Evolutionary conservation across 2,113 vertebrate species (phyloP).

Genomic region (Chloroceryle aenea): DNA sequence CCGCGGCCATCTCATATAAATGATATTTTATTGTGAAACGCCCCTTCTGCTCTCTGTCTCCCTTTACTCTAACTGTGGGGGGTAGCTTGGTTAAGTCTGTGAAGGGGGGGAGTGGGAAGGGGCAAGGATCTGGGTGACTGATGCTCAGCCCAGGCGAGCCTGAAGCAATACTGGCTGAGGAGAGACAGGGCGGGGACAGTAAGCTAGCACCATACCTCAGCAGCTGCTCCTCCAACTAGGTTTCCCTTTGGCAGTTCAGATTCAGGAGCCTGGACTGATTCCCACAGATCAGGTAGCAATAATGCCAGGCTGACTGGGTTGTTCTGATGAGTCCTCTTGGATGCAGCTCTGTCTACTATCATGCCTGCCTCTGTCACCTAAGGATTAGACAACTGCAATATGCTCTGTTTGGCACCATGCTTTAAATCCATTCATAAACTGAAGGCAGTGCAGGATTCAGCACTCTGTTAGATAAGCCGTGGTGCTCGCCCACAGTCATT

Average conservation of each 20-base stretch:
- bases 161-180: not conserved
- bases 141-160: not conserved
- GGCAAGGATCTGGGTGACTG: not conserved
- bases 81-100: not conserved
- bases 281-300: conserved; percentile 19
- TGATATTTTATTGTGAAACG: not conserved
- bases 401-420: conserved; percentile 54
- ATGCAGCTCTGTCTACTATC: conserved; percentile 45
- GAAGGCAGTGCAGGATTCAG: conserved; percentile 31
- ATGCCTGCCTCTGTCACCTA: conserved; percentile 53
- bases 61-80: not conserved
- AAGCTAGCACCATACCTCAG: not conserved
- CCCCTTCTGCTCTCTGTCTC: not conserved
- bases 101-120: not conserved
- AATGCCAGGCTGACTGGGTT: conserved; percentile 41
- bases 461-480: not conserved
- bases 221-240: not conserved
- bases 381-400: conserved; percentile 63
- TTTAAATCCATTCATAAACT: conserved; percentile 58
- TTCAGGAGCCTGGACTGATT: not conserved
- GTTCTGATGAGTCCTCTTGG: conserved; percentile 35
- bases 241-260: not conserved
- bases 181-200: not conserved
- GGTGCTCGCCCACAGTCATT: conserved; percentile 9
- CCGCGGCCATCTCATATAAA: not conserved